phyloP scores from a whole-genome alignment of 2,797 vertebrate species.

The Denticeps clupeoides region DNA sequence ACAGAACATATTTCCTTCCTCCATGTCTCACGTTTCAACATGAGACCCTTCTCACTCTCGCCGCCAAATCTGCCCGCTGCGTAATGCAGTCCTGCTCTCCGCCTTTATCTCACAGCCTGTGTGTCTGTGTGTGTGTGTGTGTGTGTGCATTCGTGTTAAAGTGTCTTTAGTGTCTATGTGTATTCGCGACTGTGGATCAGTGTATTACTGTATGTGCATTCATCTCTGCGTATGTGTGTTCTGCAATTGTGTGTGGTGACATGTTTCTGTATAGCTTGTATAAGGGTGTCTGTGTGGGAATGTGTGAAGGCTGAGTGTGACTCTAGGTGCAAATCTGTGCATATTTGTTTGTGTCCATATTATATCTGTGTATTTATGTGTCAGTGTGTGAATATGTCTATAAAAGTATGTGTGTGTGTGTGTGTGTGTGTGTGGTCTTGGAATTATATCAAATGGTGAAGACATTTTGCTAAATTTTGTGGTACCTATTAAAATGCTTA shows the following conservation, averaged over 20 bases:
- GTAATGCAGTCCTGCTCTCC: constrained; percentile 29
- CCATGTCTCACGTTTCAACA: constrained; percentile 26
- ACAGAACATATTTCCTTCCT: constrained; percentile 28
- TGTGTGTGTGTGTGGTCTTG: no score
- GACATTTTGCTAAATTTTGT: no score
- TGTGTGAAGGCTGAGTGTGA: no score
- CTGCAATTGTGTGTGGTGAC: constrained; percentile 41
- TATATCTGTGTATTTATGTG: no score
- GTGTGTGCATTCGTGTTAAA: constrained; percentile 14
- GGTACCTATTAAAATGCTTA: no score
- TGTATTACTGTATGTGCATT: not conserved
- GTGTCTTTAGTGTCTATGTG: constrained; percentile 1
- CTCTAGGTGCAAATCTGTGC: no score
- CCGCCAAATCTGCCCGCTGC: constrained; percentile 27
- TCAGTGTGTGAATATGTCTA: no score
- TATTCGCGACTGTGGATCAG: not conserved
- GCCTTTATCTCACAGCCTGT: constrained; percentile 31
- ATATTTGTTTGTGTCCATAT: no score
- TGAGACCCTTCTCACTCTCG: constrained; percentile 23
- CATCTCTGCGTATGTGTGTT: constrained; percentile 13
- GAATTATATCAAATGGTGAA: no score
- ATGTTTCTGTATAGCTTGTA: not conserved
- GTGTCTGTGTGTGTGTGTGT: constrained; percentile 4
- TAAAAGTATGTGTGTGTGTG: no score
- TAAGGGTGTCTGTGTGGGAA: constrained; percentile 3